Conservation (phyloP, 2,888 invertebrate genomes). For the Acronicta leporina region DNA sequence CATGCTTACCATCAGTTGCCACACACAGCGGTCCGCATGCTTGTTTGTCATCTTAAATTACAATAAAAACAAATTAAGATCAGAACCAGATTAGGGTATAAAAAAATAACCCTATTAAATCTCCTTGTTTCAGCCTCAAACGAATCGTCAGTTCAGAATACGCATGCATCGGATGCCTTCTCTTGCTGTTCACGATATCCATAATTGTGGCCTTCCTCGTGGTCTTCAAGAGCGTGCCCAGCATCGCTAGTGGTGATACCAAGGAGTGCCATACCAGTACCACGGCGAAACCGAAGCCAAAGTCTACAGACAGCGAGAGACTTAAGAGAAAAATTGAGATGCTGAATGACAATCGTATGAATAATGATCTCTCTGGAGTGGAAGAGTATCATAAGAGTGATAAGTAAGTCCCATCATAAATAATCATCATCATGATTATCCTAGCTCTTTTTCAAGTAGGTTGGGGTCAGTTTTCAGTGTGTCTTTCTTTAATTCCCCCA, state of each 20-base stretch:
- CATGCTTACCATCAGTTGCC: no score
- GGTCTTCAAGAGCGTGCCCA: conserved; percentile 63
- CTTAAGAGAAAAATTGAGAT: conserved; percentile 61
- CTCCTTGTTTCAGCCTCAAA: conserved; percentile 64
- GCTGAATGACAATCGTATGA: conserved; percentile 48
- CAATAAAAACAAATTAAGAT: no score
- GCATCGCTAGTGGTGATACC: conserved; percentile 1
- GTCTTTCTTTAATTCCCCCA: no score
- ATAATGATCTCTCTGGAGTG: conserved; percentile 14
- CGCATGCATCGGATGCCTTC: conserved; percentile 65
- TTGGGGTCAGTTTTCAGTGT: no score
- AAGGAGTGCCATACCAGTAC: neutral
- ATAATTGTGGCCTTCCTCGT: conserved; percentile 63
- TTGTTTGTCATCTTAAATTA: no score
- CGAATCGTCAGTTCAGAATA: conserved; percentile 68
- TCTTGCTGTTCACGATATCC: conserved; percentile 63
- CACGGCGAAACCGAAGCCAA: neutral
- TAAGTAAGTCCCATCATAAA: conserved; percentile 28
- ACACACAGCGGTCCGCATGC: no score
- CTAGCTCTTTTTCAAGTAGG: neutral
- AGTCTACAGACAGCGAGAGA: conserved; percentile 43
- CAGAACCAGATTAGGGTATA: no score
- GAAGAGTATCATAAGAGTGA: conserved; percentile 30
- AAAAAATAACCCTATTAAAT: neutral
- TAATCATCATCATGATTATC: no score